Percentiles rank a stretch among this genome's conserved stretches.
phyloP scores from a whole-genome alignment of 2,113 vertebrate genomes.

The Rhineura floridana region DNA sequence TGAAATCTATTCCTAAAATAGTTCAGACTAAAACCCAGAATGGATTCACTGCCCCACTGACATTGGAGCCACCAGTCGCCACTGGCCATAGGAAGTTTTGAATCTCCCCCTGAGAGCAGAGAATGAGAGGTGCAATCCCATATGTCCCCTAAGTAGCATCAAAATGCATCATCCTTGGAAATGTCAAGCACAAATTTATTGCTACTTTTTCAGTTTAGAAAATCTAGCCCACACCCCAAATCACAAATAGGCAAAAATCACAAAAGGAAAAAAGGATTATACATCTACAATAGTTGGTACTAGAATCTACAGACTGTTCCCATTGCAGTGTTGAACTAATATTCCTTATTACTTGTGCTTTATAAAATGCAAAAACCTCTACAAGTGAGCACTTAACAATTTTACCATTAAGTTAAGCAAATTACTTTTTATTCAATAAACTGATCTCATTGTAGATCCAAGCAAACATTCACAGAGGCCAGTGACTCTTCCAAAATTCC shows the following conservation, averaged over 20 bases:
- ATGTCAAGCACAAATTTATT: neutral
- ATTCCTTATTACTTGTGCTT: conserved; percentile 18
- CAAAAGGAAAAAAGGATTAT: neutral
- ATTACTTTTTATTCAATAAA: conserved; percentile 60
- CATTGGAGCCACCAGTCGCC: too few species aligned
- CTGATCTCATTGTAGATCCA: conserved; percentile 51
- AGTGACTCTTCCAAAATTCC: conserved; percentile 33
- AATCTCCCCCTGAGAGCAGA: too few species aligned
- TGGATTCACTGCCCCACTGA: too few species aligned
- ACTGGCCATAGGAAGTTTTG: too few species aligned
- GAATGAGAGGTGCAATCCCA: too few species aligned
- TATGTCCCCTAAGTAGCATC: neutral
- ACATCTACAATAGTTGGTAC: neutral
- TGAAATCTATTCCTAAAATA: too few species aligned
- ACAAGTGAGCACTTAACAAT: conserved; percentile 60
- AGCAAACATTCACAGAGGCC: conserved; percentile 51
- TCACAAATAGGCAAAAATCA: too few species aligned
- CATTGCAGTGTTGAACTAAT: neutral
- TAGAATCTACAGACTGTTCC: neutral
- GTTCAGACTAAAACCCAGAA: too few species aligned
- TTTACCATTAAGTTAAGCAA: conserved; percentile 59
- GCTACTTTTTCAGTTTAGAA: neutral
- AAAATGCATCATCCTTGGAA: neutral
- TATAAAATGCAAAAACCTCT: conserved; percentile 54
- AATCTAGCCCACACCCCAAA: neutral